Evolutionary conservation across 2,113 vertebrate genomes (phyloP).

Genomic region (Octodon degus): DNA sequence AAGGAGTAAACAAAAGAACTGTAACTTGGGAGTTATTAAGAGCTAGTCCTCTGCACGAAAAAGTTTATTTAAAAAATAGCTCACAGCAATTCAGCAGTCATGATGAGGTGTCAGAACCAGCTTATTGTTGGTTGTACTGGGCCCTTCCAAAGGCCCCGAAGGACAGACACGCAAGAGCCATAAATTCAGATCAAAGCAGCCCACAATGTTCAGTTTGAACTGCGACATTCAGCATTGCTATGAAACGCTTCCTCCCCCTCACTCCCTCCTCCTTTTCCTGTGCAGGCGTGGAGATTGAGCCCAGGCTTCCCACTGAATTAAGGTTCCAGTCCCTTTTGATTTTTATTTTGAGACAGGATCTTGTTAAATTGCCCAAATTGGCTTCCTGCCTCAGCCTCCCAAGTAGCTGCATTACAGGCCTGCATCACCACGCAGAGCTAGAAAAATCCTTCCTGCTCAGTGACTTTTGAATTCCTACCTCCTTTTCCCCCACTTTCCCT

Average conservation of each 20-base stretch:
- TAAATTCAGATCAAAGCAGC: slow-evolving; percentile 59
- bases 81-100: slow-evolving; percentile 60
- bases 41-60: slow-evolving; percentile 33
- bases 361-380: background rate
- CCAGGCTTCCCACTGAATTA: background rate
- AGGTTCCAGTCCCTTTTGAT: background rate
- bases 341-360: background rate
- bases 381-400: background rate
- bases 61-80: slow-evolving; percentile 57
- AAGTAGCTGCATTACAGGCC: background rate
- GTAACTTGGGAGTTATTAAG: slow-evolving; percentile 68
- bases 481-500: background rate
- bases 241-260: background rate
- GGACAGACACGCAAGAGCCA: background rate
- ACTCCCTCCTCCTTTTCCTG: background rate
- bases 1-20: slow-evolving; percentile 63
- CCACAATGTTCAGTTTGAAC: slow-evolving; percentile 28
- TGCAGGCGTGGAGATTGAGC: background rate
- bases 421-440: background rate
- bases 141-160: slow-evolving; percentile 4
- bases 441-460: background rate
- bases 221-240: background rate
- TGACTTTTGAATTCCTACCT: slow-evolving; percentile 32
- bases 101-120: slow-evolving; percentile 58
- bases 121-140: slow-evolving; percentile 67